Percentiles rank a stretch among this genome's conserved stretches.
Conservation (phyloP, 2,888 invertebrate genomes). For the Pantelozetes paolii region DNA sequence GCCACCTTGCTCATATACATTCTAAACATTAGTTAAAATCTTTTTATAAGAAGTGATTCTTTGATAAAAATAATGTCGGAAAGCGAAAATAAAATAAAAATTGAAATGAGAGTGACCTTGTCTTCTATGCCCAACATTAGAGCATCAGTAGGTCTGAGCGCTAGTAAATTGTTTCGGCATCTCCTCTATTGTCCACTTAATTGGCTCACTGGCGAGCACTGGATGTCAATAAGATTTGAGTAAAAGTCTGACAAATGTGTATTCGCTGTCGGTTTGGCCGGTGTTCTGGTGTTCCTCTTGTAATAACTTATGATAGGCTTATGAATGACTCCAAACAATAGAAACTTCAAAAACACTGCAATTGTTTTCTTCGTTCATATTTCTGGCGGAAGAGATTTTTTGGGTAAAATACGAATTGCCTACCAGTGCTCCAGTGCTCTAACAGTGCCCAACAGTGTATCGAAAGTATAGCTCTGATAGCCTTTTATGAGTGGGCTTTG, state of each 20-base stretch:
- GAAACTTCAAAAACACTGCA: constrained; percentile 13
- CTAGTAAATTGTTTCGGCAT: background rate
- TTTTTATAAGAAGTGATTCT: too few species aligned
- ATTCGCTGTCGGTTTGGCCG: constrained; percentile 19
- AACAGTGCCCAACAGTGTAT: constrained; percentile 1
- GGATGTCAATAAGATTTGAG: constrained; percentile 14
- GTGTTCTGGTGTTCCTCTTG: constrained; percentile 17
- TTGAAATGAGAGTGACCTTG: constrained; percentile 4
- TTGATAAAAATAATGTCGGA: background rate
- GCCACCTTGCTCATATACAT: too few species aligned
- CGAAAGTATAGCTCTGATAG: background rate
- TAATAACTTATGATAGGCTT: constrained; percentile 37
- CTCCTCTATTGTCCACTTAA: constrained; percentile 31
- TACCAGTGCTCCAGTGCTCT: background rate
- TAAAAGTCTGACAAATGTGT: constrained; percentile 24
- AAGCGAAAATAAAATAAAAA: background rate
- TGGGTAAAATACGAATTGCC: constrained; percentile 5
- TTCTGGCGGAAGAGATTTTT: constrained; percentile 25
- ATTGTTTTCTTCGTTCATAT: constrained; percentile 27
- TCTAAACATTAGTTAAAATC: too few species aligned
- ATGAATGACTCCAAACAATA: constrained; percentile 21
- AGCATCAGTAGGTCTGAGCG: too few species aligned
- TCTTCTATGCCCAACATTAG: background rate
- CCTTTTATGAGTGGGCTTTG: constrained; percentile 2
- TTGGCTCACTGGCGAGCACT: constrained; percentile 8